Conservation (phyloP, 2,113 vertebrate genomes). For the Gallinago paraguaiae region DNA sequence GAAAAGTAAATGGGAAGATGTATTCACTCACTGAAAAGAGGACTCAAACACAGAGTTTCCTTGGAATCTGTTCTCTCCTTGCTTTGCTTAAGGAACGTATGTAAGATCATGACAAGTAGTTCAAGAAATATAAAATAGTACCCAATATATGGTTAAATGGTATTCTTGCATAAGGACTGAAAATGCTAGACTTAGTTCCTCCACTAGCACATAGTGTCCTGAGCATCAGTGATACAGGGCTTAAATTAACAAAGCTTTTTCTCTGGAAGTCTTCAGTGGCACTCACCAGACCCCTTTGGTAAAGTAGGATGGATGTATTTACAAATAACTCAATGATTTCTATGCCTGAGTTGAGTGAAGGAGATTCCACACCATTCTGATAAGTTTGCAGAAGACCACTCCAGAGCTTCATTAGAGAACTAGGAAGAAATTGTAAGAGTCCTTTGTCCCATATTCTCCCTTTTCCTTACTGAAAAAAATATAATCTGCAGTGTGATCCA, state of each 20-base stretch:
- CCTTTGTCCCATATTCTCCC: neutral
- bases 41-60: neutral
- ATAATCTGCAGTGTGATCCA: neutral
- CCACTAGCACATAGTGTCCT: neutral
- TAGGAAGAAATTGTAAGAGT: neutral
- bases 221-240: neutral
- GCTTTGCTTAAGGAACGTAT: neutral
- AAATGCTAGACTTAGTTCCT: neutral
- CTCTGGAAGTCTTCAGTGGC: neutral
- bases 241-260: neutral
- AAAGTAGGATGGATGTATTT: neutral
- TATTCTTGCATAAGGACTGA: neutral
- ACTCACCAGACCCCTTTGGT: neutral
- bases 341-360: neutral
- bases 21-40: neutral
- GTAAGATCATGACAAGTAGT: neutral
- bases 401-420: neutral
- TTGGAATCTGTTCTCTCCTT: neutral
- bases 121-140: neutral
- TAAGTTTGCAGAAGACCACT: neutral
- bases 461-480: neutral
- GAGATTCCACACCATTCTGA: neutral
- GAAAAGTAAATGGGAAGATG: neutral
- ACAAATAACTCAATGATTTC: neutral
- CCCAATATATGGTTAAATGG: neutral